Base-by-base conservation (phyloP, 2,888 invertebrate genomes). In the Ephialtes manifestator region DNA sequence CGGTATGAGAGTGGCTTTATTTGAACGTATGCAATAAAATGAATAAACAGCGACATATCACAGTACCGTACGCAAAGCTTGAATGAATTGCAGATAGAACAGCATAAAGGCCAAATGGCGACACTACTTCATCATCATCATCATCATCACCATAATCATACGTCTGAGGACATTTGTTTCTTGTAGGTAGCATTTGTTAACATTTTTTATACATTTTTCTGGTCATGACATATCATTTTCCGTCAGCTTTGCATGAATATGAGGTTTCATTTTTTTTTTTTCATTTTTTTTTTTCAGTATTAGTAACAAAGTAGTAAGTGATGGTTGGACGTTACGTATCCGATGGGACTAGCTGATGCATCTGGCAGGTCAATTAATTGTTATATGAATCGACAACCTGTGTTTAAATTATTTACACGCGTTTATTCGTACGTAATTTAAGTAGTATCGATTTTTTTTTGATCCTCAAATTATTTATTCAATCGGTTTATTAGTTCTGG, bases 11-110 rank as follows among this genome's bases (percentile, higher is more conserved):
- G 87, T 88, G 88, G 86, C 81, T 88, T 87, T 86, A 89, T 89
- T 89, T 86, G 86, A 90, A 89, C 87, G 86, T 88, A 86, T 88
- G 88, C 88, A 90, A 88, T 89, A 90, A 89, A 89, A 88, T 86
- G 85, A 91, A 89, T 89, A 89, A 92, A 92, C 89, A 93, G 91
- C 92, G 91, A 92, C 91, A 91, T 92, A 93, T 93, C 93, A 93
- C 93, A 93, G 92, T 92, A 92, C 91, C 88, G 90, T 91, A 90
- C 89, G 91, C 92, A 92, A 92, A 93, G 91, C 92, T 89, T 91
- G 86, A 91, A 91, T 89, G 89, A 92, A 90, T 92, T 91, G 92
- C 92, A 92, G 91, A 91, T 92, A 92, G 90, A 92, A 92, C 89
- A 92, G 92, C 92, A 90, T 91, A 90, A 92, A 90, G 91, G 92